Percentiles rank a stretch among this genome's conserved stretches.
These are phyloP conservation scores for Stenoptilia bipunctidactyla DNA, from an alignment of 2,888 invertebrate genomes.

Conservation along the genomic window DNA sequence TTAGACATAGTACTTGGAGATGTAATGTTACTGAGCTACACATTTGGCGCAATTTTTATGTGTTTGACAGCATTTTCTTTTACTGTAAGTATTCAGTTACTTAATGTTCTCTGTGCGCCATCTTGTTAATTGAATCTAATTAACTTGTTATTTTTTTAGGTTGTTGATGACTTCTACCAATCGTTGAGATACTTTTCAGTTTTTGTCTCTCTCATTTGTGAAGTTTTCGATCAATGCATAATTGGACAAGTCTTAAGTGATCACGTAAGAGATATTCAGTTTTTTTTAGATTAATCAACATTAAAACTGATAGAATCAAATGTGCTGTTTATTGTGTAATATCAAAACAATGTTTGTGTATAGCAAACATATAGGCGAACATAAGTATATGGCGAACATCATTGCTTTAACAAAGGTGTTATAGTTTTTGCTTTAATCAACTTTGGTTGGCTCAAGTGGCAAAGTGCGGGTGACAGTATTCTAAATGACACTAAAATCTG, in stretches of 20 bases:
- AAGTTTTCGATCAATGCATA: conserved; percentile 41
- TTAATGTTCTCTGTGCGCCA: too few relatives aligned
- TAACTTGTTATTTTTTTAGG: conserved; percentile 26
- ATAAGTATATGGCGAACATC: too few relatives aligned
- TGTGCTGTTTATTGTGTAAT: too few relatives aligned
- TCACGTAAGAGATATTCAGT: conserved; percentile 31
- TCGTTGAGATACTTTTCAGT: conserved; percentile 47
- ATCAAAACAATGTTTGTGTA: too few relatives aligned
- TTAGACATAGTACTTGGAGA: conserved; percentile 39
- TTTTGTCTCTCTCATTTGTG: conserved; percentile 37
- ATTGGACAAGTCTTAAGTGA: conserved; percentile 49
- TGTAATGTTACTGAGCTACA: conserved; percentile 41
- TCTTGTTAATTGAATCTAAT: too few relatives aligned
- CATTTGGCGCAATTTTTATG: conserved; percentile 47
- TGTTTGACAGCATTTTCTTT: conserved; percentile 51
- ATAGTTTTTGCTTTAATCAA: too few relatives aligned
- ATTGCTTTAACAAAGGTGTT: too few relatives aligned
- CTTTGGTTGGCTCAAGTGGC: too few relatives aligned
- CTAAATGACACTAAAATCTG: too few relatives aligned
- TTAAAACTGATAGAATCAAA: too few relatives aligned
- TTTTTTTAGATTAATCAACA: conserved; percentile 1
- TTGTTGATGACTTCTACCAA: conserved; percentile 39
- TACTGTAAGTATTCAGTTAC: conserved; percentile 42
- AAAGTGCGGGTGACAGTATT: too few relatives aligned
- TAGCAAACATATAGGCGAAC: too few relatives aligned